Percentiles rank a stretch among this genome's conserved stretches.
phyloP scores from a whole-genome alignment of 2,113 vertebrate species.

The Microcebus lehilahytsara region DNA sequence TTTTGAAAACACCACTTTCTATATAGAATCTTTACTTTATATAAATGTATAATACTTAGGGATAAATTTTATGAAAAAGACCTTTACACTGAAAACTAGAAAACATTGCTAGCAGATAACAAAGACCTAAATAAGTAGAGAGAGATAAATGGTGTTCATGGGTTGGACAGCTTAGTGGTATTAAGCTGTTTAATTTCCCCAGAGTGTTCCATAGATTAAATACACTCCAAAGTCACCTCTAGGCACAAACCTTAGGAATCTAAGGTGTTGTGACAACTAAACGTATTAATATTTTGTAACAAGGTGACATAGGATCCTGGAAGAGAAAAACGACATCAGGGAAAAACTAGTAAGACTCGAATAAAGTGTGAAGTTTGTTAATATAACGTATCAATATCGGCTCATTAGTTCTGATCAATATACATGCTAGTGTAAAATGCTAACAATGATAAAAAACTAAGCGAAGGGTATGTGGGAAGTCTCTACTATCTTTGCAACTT shows the following conservation, averaged over 20 bases:
- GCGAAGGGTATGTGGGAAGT: too few relatives aligned
- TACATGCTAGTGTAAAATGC: rapidly evolving
- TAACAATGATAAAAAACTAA: background rate
- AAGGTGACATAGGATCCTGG: too few relatives aligned
- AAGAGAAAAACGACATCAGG: background rate
- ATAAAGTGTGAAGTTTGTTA: background rate
- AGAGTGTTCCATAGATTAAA: background rate
- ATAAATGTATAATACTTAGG: too few relatives aligned
- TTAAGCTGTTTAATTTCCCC: background rate
- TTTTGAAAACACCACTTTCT: background rate
- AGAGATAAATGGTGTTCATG: background rate
- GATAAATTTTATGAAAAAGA: background rate
- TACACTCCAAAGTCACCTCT: background rate
- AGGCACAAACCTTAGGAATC: background rate
- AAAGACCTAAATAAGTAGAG: background rate
- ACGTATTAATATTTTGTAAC: too few relatives aligned
- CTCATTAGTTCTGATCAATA: rapidly evolving
- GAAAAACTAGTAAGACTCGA: background rate
- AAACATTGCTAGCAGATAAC: too few relatives aligned
- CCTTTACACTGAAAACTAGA: too few relatives aligned
- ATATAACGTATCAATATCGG: too few relatives aligned
- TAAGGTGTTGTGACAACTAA: background rate
- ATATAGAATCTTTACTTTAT: too few relatives aligned
- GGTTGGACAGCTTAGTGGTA: background rate
- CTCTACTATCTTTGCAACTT: background rate